Percentiles rank a stretch among this genome's conserved stretches.
phyloP scores from a whole-genome alignment of 2,797 vertebrate species.

The Antrozous pallidus region DNA sequence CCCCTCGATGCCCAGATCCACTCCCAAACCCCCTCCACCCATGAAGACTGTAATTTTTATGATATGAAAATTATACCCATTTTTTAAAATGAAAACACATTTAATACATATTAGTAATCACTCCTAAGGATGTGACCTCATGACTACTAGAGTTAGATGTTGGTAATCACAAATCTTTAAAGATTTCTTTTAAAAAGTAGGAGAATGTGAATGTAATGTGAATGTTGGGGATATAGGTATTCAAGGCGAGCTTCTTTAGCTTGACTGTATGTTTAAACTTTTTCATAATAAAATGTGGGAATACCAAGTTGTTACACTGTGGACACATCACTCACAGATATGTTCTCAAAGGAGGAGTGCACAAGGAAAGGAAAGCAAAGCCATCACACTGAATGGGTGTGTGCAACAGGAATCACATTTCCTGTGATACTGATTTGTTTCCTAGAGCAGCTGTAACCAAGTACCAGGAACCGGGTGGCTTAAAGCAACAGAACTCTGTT shows the following conservation, averaged over 20 bases:
- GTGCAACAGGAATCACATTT: not conserved
- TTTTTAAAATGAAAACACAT: not conserved
- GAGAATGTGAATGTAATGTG: not conserved
- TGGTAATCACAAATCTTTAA: not conserved
- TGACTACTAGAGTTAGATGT: not conserved
- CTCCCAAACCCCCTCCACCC: not conserved
- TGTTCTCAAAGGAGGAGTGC: not conserved
- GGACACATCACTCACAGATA: not conserved
- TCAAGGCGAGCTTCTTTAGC: not conserved
- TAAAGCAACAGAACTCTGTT: not conserved
- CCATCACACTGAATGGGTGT: fast-evolving
- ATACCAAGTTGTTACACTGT: not conserved
- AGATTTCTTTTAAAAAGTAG: not conserved
- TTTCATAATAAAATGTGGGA: not conserved
- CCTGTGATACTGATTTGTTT: not conserved
- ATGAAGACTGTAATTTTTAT: not conserved
- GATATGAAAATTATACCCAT: not conserved
- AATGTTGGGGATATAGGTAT: not conserved
- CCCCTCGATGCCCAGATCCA: no score
- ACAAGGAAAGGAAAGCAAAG: not conserved
- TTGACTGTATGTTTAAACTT: not conserved
- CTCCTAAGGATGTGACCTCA: not conserved
- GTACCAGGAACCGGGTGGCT: not conserved
- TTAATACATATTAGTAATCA: not conserved
- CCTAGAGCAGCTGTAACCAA: not conserved